phyloP scores from a whole-genome alignment of 2,797 vertebrate species.

The Chrysocyon brachyurus region DNA sequence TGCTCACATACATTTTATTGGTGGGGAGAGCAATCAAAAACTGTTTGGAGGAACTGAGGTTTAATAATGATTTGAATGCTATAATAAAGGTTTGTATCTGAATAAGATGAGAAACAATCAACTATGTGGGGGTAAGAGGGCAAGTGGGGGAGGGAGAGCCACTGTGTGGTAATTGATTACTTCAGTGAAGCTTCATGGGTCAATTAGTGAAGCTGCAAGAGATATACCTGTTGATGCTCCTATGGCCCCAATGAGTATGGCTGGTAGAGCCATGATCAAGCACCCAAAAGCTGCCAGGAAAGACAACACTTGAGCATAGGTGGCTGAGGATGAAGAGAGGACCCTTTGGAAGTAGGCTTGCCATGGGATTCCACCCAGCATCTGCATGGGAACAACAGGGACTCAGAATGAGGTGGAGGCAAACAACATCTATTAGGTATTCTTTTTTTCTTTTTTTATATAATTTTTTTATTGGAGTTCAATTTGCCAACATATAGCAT shows the following conservation, averaged over 20 bases:
- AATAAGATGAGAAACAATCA: not conserved
- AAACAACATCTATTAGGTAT: not conserved
- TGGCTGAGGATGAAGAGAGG: conserved; percentile 97
- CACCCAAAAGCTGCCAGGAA: conserved; percentile 98
- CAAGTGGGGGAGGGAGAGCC: not conserved
- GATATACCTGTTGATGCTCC: conserved; percentile 96
- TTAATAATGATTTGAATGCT: not conserved
- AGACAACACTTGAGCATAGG: conserved; percentile 97
- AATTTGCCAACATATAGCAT: no score
- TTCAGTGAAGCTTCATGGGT: not conserved
- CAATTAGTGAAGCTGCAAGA: not conserved
- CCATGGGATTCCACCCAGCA: conserved; percentile 98
- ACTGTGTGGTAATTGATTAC: not conserved
- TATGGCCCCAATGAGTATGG: conserved; percentile 96
- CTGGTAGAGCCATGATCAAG: conserved; percentile 97
- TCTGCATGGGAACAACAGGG: conserved; percentile 90
- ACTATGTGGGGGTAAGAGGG: not conserved
- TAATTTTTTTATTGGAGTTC: no score
- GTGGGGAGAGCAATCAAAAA: not conserved
- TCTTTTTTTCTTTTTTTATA: not conserved
- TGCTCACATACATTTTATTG: not conserved
- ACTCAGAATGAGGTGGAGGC: not conserved
- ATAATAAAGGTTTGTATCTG: not conserved
- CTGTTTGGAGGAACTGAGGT: not conserved
- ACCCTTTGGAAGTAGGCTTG: conserved; percentile 99